Percentiles rank a stretch among this genome's conserved stretches.
These are phyloP conservation scores for Podilymbus podiceps DNA, from an alignment of 2,113 vertebrate genomes.

Conservation along the genomic window DNA sequence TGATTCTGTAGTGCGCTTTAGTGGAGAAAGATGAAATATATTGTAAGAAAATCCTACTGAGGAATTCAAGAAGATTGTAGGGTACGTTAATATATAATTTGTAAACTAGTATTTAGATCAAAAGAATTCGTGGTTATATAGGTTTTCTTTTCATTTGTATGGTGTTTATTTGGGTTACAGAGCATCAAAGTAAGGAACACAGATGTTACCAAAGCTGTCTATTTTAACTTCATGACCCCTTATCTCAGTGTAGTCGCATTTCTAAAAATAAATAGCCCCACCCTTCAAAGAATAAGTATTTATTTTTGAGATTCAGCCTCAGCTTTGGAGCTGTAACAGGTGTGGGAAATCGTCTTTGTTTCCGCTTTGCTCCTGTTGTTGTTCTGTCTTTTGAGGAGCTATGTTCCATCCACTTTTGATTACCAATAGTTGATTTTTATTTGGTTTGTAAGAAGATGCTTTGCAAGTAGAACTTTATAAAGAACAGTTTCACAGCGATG, in stretches of 20 bases:
- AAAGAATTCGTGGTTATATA: not conserved
- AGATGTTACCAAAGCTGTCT: not conserved
- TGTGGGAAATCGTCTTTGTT: not conserved
- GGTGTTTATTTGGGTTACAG: not conserved
- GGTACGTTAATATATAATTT: not conserved
- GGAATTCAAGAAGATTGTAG: not conserved
- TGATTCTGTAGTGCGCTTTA: not conserved
- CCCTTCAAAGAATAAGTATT: not conserved
- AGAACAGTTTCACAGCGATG: not conserved
- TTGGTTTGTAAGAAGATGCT: not conserved
- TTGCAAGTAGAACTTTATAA: not conserved
- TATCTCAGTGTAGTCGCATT: not conserved
- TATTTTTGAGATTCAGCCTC: not conserved
- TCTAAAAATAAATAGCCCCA: not conserved
- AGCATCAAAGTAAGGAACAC: not conserved
- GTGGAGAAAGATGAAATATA: not conserved
- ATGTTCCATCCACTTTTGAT: not conserved
- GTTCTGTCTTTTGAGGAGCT: not conserved
- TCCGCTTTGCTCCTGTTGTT: not conserved
- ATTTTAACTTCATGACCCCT: not conserved
- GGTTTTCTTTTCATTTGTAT: not conserved
- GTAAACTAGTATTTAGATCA: not conserved
- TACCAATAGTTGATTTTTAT: not conserved
- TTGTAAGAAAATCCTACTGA: not conserved
- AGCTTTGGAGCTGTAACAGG: not conserved